These are phyloP conservation scores for Mus spretus DNA, from an alignment of 2,797 vertebrate species.

Conservation along the genomic window DNA sequence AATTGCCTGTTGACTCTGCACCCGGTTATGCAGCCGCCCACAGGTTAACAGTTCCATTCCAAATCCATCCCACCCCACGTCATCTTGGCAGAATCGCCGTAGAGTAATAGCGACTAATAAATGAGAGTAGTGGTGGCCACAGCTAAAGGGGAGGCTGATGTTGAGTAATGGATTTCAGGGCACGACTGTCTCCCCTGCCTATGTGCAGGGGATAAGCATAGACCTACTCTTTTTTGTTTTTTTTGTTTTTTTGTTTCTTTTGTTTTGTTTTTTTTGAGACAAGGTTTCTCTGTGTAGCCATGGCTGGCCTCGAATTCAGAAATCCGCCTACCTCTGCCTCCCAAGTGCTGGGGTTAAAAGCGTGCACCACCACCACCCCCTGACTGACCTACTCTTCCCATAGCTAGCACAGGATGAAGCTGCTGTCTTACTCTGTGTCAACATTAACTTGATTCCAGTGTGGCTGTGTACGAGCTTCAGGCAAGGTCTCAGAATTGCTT, in stretches of 20 bases:
- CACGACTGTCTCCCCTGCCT: neutral
- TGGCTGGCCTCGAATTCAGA: too few relatives aligned
- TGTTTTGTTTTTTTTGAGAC: too few relatives aligned
- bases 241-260: too few relatives aligned
- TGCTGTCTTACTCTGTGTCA: constrained; percentile 32
- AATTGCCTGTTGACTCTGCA: neutral
- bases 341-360: too few relatives aligned
- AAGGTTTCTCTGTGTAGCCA: too few relatives aligned
- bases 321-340: too few relatives aligned
- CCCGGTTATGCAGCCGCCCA: neutral
- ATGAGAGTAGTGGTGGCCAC: neutral
- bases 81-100: neutral
- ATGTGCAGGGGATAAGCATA: neutral
- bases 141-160: neutral
- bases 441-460: constrained; percentile 31
- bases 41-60: neutral
- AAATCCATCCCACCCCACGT: neutral
- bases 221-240: neutral
- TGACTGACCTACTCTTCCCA: neutral
- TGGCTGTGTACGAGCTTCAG: neutral
- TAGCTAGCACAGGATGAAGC: neutral
- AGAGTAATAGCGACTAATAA: neutral
- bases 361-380: too few relatives aligned
- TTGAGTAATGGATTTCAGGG: neutral
- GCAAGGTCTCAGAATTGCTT: constrained; percentile 43